phyloP scores from a whole-genome alignment of 2,888 invertebrate species.

The Gastracanthus pulcherrimus region DNA sequence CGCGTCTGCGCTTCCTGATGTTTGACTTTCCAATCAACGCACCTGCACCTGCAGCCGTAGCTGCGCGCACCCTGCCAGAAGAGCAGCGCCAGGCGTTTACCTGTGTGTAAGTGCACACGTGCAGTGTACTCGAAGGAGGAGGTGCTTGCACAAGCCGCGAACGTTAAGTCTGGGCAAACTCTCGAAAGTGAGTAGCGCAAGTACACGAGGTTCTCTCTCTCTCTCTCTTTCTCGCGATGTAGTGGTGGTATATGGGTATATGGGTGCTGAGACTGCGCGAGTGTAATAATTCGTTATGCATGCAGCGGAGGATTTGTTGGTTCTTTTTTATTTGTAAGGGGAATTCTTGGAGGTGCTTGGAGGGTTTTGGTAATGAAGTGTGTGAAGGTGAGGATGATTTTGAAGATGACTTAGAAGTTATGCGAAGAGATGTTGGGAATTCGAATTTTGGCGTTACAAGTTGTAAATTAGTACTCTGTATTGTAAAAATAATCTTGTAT shows the following conservation, averaged over 20 bases:
- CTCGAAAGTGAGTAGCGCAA: not conserved
- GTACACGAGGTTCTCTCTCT: not conserved
- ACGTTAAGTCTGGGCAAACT: conserved; percentile 7
- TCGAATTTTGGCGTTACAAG: too few relatives aligned
- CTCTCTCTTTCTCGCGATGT: too few relatives aligned
- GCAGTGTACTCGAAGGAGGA: not conserved
- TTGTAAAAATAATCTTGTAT: too few relatives aligned
- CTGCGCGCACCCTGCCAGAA: not conserved
- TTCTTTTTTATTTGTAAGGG: too few relatives aligned
- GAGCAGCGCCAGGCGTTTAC: too few relatives aligned
- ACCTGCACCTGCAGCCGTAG: conserved; percentile 58
- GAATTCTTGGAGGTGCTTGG: too few relatives aligned
- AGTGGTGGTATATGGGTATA: too few relatives aligned
- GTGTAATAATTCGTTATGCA: conserved; percentile 26
- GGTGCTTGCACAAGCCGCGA: conserved; percentile 11
- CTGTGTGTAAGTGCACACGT: not conserved
- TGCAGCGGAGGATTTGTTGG: not conserved
- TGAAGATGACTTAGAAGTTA: too few relatives aligned
- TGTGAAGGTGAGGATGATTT: too few relatives aligned
- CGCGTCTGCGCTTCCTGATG: conserved; percentile 55
- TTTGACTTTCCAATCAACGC: conserved; percentile 70
- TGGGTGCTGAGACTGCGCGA: not conserved
- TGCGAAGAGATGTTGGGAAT: too few relatives aligned
- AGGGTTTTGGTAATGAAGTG: too few relatives aligned
- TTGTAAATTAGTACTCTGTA: too few relatives aligned